Conservation (phyloP, 2,797 vertebrate genomes). For the Poliocrania exsul region DNA sequence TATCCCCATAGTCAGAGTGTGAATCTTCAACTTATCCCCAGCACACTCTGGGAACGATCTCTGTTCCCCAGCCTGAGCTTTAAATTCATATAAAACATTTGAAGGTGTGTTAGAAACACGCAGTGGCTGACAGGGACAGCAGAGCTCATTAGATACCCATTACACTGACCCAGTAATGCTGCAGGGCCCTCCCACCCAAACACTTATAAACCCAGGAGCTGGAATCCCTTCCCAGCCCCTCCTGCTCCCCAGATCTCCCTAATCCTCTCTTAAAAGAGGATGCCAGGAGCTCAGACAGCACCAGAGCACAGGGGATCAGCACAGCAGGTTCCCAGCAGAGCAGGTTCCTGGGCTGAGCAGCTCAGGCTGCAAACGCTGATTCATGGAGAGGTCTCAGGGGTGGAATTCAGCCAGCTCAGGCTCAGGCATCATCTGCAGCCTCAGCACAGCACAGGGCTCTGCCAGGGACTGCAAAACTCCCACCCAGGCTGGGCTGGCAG, state of each 20-base stretch:
- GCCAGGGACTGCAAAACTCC: not conserved
- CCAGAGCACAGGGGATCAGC: not conserved
- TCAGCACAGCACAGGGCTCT: not conserved
- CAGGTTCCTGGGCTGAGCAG: not conserved
- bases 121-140: not conserved
- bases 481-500: not conserved
- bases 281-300: not conserved
- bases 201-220: rapidly evolving
- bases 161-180: not conserved
- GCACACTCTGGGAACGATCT: rapidly evolving
- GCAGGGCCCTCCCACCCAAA: not conserved
- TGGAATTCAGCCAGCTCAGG: not conserved
- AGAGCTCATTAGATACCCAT: not conserved
- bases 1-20: rapidly evolving
- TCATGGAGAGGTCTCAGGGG: not conserved
- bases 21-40: not conserved
- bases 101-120: not conserved
- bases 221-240: not conserved
- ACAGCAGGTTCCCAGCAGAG: not conserved
- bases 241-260: not conserved
- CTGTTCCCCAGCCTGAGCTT: not conserved
- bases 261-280: not conserved
- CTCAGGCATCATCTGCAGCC: not conserved
- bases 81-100: rapidly evolving
- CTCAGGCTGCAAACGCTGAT: not conserved